Evolutionary conservation across 2,888 invertebrate species (phyloP).

Genomic region (Meiosimyza platycephala): DNA sequence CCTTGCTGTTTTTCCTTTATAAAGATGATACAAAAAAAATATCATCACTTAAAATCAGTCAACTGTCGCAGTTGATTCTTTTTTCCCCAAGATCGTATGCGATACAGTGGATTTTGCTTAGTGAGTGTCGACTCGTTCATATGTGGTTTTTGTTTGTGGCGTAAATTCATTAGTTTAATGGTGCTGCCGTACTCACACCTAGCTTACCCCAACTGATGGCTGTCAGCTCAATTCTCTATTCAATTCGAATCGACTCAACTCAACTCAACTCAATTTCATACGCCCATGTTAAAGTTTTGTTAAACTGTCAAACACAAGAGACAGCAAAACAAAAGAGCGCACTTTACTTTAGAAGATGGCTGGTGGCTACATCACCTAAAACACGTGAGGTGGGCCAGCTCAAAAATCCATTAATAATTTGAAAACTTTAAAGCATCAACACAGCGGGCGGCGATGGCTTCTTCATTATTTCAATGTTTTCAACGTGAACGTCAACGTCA

Average conservation of each 20-base stretch:
- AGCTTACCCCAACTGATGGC: no score
- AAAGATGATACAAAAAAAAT: not conserved
- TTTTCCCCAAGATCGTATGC: not conserved
- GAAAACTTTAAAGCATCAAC: conserved; percentile 3
- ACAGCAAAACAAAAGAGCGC: no score
- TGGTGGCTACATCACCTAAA: no score
- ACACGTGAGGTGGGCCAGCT: not conserved
- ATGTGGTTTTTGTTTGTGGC: not conserved
- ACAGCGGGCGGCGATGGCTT: conserved; percentile 1
- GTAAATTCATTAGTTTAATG: conserved; percentile 26
- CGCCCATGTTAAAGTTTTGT: conserved; percentile 15
- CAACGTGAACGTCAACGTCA: no score
- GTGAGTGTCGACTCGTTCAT: conserved; percentile 3
- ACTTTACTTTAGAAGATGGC: no score
- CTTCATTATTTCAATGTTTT: not conserved
- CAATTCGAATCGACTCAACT: no score
- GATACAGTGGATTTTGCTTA: not conserved
- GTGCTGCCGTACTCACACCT: not conserved
- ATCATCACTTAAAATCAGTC: not conserved
- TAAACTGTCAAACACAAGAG: not conserved
- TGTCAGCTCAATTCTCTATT: no score
- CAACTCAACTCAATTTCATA: no score
- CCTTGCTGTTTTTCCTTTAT: no score
- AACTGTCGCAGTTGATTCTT: not conserved
- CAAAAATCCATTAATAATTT: conserved; percentile 21